Percentiles rank a stretch among this genome's conserved stretches.
phyloP scores from a whole-genome alignment of 2,888 invertebrate species.

The Sphaerophoria rueppellii region DNA sequence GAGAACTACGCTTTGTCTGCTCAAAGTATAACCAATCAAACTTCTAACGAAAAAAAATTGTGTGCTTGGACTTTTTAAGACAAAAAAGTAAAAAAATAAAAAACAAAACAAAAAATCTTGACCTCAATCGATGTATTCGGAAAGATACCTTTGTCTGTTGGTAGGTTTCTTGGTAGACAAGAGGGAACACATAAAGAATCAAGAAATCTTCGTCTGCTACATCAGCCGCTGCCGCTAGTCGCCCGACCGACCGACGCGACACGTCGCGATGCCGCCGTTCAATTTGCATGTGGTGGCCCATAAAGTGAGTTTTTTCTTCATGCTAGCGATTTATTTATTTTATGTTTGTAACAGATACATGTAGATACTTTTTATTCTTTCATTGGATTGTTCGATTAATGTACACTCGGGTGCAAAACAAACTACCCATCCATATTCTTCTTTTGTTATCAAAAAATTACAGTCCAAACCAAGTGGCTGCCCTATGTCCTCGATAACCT shows the following conservation, averaged over 20 bases:
- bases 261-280: conserved; percentile 11
- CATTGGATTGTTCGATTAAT: neutral
- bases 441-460: no score
- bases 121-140: conserved; percentile 51
- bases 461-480: no score
- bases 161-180: neutral
- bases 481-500: no score
- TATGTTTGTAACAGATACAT: neutral
- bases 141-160: neutral
- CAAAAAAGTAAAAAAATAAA: neutral
- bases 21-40: neutral
- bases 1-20: neutral
- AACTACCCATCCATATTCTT: neutral
- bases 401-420: neutral
- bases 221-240: neutral
- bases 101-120: conserved; percentile 34
- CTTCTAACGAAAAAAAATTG: conserved; percentile 14
- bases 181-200: conserved; percentile 15
- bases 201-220: neutral
- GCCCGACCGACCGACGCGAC: no score
- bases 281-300: conserved; percentile 24
- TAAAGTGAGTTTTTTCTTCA: neutral
- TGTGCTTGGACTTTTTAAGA: conserved; percentile 2
- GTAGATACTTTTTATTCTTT: conserved; percentile 8
- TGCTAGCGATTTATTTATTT: conserved; percentile 13